Base-by-base conservation (phyloP, 2,113 vertebrate species). In the Sceloporus tristichus region DNA sequence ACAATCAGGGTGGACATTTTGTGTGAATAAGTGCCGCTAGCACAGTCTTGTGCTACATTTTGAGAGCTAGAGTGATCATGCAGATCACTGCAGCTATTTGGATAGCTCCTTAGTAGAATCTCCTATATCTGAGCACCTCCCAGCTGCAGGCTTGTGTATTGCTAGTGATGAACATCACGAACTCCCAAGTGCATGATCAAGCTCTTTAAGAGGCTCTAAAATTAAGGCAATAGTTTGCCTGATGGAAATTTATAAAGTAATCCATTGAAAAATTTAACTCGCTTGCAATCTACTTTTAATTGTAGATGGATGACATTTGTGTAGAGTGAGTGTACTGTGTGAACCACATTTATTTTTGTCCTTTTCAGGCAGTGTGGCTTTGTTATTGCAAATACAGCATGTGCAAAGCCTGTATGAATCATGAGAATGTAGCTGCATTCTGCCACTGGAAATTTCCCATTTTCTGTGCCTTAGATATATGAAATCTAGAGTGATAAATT, bases 401-500 rank as follows among this genome's bases (percentile, higher is more conserved):
- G 14, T 85, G 79, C n/a, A 85, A 62, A 84, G 84, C 65, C 11
- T 1, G 48, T 65, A 5, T 1, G 0, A 87, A 38, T 73, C n/a
- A 84, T 68, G 42, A 78, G 83, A 87, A 76, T 11, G 2, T 0
- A 79, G 21, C 13, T 87, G 0, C 42, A 89, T 90, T 82, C 70
- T 79, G 25, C 66, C 78, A 9, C 18, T 92, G 38, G 34, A 73
- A 70, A 1, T 42, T 25, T 85, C 54, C 16, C 1, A 13, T 82
- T 91, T 92, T 85, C n/a, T 13, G 0, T 40, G n/a, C 79, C 16
- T 89, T 74, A 71, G 70, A 48, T 82, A 48, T 85, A 8, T 78
- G 83, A 40, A 85, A 14, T 38, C 8, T n/a, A 79, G 21, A 88
- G 38, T 29, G 85, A 38, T 62, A 81, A 85, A 21, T 73, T 79